Evolutionary conservation across 2,888 invertebrate species (phyloP), one percentile per base, ranked within the genome.

Genomic region (Ochropleura plecta): DNA sequence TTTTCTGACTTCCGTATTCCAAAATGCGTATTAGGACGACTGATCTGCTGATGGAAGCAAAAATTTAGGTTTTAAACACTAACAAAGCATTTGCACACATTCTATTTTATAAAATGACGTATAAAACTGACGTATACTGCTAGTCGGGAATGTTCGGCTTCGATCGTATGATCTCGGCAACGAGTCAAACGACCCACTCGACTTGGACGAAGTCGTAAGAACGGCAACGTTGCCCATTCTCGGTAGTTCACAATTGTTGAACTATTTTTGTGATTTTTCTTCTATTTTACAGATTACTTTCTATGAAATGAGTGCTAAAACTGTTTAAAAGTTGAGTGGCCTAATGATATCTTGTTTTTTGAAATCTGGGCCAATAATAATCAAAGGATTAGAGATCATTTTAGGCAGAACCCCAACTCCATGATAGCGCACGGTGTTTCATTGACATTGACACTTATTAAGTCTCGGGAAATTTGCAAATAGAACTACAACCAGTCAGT

Each of bases 211-310:
- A 88, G 87, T 83, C 90, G 90, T 91, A 91, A 89, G 89, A 92
- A 82, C 92, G 96, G 96, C 96, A 96, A 96, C 96, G 93, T 92
- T 92, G 96, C 95, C 84, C 84, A 82, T 86, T 90, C 89, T 80
- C 80, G 75, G 71, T 76, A 64, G 84, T 81, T 68, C 71, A 68
- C 74, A 74, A 62, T 77, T 6, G 81, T 67, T 66, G 65, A 69
- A 77, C 81, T 81, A 87, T 86, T 83, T 84, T 86, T 78, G 80
- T 74, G 68, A 74, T 65, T 73, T 78, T 79, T 73, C 73, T 40
- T 59, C 40, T 30, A 48, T 76, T 76, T 76, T 57, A 44, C 57
- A 65, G 14, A 14, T 44, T 57, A n/a, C 44, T 76, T 70, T 40
- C 51, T 10, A 9, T 4, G 18, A 63, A 67, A 48, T 51, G 40